Evolutionary conservation across 2,888 invertebrate genomes (phyloP).

Genomic region (Rhogogaster chlorosoma): DNA sequence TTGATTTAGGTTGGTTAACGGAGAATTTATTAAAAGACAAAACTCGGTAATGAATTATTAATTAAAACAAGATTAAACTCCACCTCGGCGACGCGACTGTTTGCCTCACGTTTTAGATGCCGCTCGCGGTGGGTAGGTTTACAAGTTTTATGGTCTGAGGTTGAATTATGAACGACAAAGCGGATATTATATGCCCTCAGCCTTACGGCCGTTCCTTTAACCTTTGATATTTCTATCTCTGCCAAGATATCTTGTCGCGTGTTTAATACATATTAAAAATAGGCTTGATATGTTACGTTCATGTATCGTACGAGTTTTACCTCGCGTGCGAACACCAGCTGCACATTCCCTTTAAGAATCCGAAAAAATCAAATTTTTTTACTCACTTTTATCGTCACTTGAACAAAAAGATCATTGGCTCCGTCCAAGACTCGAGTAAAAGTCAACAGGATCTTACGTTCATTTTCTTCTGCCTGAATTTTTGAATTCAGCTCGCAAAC

Average conservation of each 20-base stretch:
- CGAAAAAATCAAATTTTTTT: not conserved
- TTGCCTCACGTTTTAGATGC: conserved; percentile 21
- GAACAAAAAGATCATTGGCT: not conserved
- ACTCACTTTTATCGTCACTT: not conserved
- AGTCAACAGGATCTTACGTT: too few relatives aligned
- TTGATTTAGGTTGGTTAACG: conserved; percentile 22
- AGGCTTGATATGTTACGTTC: not conserved
- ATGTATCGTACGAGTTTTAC: not conserved
- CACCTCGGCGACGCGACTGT: conserved; percentile 28
- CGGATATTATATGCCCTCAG: conserved; percentile 26
- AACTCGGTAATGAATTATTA: conserved; percentile 47
- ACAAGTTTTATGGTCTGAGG: conserved; percentile 40
- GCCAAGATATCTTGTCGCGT: not conserved
- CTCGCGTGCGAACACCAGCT: not conserved
- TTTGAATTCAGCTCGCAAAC: too few relatives aligned
- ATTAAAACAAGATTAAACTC: conserved; percentile 50
- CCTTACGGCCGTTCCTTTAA: not conserved
- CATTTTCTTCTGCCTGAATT: not conserved
- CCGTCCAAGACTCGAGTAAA: too few relatives aligned
- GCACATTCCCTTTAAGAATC: not conserved
- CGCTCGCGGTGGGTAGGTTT: not conserved
- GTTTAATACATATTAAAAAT: not conserved
- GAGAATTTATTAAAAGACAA: conserved; percentile 46
- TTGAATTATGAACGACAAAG: conserved; percentile 47
- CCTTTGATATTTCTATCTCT: not conserved